Percentiles rank a stretch among this genome's conserved stretches.
Conservation (phyloP, 2,888 invertebrate genomes). For the Spatulosminthurus flaviceps region DNA sequence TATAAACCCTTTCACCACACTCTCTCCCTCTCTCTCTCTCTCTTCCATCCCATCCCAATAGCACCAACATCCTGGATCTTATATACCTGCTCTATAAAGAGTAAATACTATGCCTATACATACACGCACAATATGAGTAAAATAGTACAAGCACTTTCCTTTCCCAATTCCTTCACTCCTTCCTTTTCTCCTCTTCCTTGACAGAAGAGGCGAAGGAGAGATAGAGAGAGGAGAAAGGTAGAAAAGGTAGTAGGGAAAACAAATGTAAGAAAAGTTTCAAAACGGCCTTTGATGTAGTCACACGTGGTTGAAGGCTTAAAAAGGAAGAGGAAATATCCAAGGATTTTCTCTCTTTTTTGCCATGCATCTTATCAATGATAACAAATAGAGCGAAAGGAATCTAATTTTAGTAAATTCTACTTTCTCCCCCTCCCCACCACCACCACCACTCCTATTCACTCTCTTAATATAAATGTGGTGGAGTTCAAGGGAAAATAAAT, state of each 20-base stretch:
- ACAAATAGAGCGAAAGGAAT: not conserved
- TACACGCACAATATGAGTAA: too few relatives aligned
- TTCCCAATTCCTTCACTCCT: not conserved
- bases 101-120: too few relatives aligned
- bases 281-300: not conserved
- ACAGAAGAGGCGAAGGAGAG: too few relatives aligned
- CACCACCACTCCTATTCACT: too few relatives aligned
- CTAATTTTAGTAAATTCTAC: not conserved
- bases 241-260: not conserved
- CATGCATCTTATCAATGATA: not conserved
- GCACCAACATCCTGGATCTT: too few relatives aligned
- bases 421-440: too few relatives aligned
- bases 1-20: conserved; percentile 3
- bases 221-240: too few relatives aligned
- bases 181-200: not conserved
- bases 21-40: conserved; percentile 10
- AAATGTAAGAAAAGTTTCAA: not conserved
- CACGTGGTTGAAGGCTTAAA: not conserved
- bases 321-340: too few relatives aligned
- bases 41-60: not conserved
- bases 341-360: not conserved
- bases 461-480: too few relatives aligned
- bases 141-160: not conserved
- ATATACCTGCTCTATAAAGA: too few relatives aligned
- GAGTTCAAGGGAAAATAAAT: too few relatives aligned